These are phyloP conservation scores for Clepsis dumicolana DNA, from an alignment of 2,888 invertebrate species.

Conservation along the genomic window DNA sequence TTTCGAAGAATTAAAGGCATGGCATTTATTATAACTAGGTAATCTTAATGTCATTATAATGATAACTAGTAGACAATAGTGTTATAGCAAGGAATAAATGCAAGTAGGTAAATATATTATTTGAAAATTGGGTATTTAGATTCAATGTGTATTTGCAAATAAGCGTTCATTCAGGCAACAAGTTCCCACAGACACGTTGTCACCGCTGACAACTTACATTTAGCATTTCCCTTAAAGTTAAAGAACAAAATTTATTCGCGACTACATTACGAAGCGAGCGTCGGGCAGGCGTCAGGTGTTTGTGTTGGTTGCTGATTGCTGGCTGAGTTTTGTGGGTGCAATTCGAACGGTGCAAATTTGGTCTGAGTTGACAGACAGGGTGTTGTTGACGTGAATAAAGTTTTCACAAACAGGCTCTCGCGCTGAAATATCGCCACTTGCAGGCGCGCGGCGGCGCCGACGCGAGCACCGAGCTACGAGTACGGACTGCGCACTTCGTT, in stretches of 20 bases:
- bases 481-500: conserved; percentile 49
- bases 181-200: conserved; percentile 13
- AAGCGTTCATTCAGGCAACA: background rate
- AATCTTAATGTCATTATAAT: background rate
- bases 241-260: conserved; percentile 37
- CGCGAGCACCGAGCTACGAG: conserved; percentile 58
- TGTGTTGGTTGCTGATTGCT: conserved; percentile 51
- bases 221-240: conserved; percentile 33
- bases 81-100: no score
- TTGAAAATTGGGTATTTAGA: no score
- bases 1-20: background rate
- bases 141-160: background rate
- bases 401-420: conserved; percentile 70
- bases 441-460: conserved; percentile 66
- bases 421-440: conserved; percentile 73
- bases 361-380: conserved; percentile 67
- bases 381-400: conserved; percentile 72
- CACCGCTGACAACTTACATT: conserved; percentile 25
- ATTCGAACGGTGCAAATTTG: conserved; percentile 56
- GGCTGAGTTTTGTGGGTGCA: conserved; percentile 56
- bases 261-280: conserved; percentile 23
- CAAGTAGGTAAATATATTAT: no score
- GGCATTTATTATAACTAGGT: background rate
- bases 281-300: conserved; percentile 44
- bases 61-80: background rate